A percentile compares a stretch with the other conserved stretches of the same genome.
phyloP scores from a whole-genome alignment of 2,797 vertebrate genomes.

The Liparis tanakae region DNA sequence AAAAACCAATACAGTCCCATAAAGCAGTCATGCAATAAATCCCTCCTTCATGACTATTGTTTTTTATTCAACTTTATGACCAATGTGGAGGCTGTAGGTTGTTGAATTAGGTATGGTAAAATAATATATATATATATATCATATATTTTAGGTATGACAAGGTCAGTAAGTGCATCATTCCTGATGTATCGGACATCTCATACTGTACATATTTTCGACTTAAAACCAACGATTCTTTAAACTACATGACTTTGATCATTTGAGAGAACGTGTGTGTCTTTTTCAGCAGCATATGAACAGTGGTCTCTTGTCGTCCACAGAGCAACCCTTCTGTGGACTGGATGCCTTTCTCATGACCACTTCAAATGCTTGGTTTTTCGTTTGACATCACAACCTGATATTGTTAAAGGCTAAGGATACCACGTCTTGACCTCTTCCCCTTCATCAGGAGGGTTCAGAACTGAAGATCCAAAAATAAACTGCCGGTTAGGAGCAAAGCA shows the following conservation, averaged over 20 bases:
- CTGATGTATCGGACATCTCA: not conserved
- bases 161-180: not conserved
- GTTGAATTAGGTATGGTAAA: not conserved
- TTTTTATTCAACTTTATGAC: not conserved
- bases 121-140: not conserved
- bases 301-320: not conserved
- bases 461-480: not conserved
- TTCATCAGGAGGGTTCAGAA: conserved; percentile 17
- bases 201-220: not conserved
- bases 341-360: not conserved
- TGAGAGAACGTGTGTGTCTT: not conserved
- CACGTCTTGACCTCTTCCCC: conserved; percentile 11
- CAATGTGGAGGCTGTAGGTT: not conserved
- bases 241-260: not conserved
- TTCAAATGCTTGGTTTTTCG: conserved; percentile 11
- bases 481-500: not conserved
- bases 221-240: not conserved
- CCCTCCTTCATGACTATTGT: not conserved
- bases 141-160: not conserved
- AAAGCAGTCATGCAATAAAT: not conserved
- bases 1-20: not conserved
- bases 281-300: not conserved
- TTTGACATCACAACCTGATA: conserved; percentile 1
- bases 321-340: not conserved
- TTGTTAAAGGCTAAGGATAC: not conserved